Evolutionary conservation across 2,113 vertebrate species (phyloP).

Genomic region (Osmerus mordax): DNA sequence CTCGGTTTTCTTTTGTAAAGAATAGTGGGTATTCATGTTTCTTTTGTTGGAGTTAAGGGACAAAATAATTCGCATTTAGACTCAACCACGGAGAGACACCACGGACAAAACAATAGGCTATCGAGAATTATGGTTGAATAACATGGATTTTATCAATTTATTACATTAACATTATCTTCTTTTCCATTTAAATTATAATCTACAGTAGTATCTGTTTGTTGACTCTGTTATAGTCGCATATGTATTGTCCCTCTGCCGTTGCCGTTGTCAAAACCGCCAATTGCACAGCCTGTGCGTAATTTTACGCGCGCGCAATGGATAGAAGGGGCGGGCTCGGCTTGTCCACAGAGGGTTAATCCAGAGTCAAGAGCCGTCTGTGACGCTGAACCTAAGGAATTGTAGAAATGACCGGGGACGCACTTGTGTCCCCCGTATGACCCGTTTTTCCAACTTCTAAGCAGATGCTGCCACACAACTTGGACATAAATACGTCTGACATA

Average conservation of each 20-base stretch:
- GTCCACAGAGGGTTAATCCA: constrained; percentile 33
- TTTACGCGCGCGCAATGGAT: constrained; percentile 36
- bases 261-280: constrained; percentile 39
- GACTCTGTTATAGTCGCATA: constrained; percentile 58
- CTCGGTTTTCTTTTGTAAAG: too few species aligned
- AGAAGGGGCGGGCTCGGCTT: constrained; percentile 10
- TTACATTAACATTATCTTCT: constrained; percentile 58
- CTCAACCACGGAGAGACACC: constrained; percentile 29
- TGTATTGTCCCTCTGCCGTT: constrained; percentile 52
- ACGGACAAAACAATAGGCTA: constrained; percentile 12
- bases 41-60: too few species aligned
- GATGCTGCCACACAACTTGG: neutral
- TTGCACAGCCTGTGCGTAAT: constrained; percentile 51
- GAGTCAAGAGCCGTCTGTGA: constrained; percentile 39
- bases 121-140: constrained; percentile 25
- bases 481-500: neutral
- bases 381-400: constrained; percentile 24
- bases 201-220: constrained; percentile 59
- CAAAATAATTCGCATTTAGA: too few species aligned
- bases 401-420: constrained; percentile 39
- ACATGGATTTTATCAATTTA: constrained; percentile 60
- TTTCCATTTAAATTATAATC: constrained; percentile 60
- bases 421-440: constrained; percentile 59
- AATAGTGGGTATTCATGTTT: too few species aligned
- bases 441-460: neutral